These are phyloP conservation scores for Adelphocoris suturalis DNA, from an alignment of 2,888 invertebrate species.

Conservation along the genomic window DNA sequence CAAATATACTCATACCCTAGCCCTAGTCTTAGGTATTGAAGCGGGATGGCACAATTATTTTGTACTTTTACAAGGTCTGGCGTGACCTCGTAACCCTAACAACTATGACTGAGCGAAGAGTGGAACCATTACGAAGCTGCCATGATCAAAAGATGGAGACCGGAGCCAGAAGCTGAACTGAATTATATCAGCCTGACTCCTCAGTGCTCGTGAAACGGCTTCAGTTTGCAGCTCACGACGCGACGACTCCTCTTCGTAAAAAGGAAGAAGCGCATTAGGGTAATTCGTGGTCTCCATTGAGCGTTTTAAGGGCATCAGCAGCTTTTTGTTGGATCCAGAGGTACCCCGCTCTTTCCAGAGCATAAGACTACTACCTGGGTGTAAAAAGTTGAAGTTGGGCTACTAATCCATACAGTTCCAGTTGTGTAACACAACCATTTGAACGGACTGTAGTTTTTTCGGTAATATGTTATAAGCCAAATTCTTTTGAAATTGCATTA, in stretches of 20 bases:
- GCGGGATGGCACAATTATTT: background rate
- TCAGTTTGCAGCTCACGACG: conserved; percentile 4
- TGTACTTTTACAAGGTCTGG: background rate
- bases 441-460: no score
- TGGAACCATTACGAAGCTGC: conserved; percentile 7
- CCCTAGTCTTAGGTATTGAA: no score
- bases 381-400: no score
- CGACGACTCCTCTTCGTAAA: background rate
- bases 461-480: no score
- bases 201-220: background rate
- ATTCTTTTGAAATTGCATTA: no score
- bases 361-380: no score
- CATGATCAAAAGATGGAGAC: background rate
- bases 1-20: no score
- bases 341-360: no score
- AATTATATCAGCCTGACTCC: conserved; percentile 8
- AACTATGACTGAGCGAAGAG: background rate
- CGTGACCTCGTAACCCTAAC: background rate
- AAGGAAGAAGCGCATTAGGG: conserved; percentile 43
- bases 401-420: no score
- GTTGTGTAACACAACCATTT: no score
- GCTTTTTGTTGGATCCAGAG: background rate
- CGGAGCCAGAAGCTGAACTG: conserved; percentile 38
- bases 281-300: conserved; percentile 23
- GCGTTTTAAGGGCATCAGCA: background rate